A percentile compares a stretch with the other conserved stretches of the same genome.
phyloP scores from a whole-genome alignment of 2,113 vertebrate species.

The Furnarius figulus region DNA sequence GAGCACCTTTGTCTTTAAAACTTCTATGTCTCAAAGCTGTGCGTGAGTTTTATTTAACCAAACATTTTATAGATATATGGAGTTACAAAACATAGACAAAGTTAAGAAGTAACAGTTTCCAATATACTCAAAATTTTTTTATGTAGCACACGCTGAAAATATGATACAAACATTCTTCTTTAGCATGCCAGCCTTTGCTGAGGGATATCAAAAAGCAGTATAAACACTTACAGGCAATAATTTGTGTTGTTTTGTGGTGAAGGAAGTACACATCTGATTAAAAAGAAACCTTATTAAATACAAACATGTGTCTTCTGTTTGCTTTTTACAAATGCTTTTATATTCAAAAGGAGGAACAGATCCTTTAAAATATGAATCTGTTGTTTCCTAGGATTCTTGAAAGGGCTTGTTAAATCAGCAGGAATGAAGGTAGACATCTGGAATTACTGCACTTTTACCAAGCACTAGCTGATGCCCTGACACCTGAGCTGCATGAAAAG shows the following conservation, averaged over 20 bases:
- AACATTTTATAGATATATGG: neutral
- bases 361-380: constrained; percentile 9
- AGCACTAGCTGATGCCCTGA: neutral
- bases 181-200: constrained; percentile 25
- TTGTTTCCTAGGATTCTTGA: neutral
- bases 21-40: neutral
- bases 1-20: neutral
- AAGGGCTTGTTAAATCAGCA: neutral
- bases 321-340: neutral
- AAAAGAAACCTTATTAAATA: constrained; percentile 1
- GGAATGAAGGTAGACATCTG: constrained; percentile 9
- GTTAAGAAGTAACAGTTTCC: neutral
- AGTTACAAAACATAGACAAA: neutral
- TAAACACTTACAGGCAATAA: constrained; percentile 2
- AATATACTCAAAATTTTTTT: neutral
- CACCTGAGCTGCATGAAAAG: constrained; percentile 42
- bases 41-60: neutral
- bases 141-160: neutral
- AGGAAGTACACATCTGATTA: neutral
- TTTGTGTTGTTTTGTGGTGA: neutral
- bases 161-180: neutral
- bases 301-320: constrained; percentile 25
- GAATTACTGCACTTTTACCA: neutral
- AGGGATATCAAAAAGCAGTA: neutral
- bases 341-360: neutral